Evolutionary conservation across 2,888 invertebrate genomes (phyloP), one percentile per base, ranked within the genome.

Genomic region (Scaeva pyrastri): DNA sequence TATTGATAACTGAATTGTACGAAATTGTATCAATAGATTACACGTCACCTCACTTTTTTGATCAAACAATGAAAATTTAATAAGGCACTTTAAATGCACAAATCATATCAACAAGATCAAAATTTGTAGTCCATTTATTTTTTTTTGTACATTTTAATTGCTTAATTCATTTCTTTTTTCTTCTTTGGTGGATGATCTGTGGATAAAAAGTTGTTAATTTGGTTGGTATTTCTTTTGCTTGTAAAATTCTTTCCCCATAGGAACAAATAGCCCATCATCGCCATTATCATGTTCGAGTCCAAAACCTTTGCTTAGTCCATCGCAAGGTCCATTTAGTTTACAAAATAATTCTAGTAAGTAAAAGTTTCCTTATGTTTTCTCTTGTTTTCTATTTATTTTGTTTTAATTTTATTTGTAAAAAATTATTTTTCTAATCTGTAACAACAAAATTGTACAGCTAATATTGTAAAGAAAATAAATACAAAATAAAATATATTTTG

Each of bases 261-360:
- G 90, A 88, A 92, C 91, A 80, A 92, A 92, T 88, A 93, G 93
- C 84, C 93, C 93, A 31, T 91, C 91, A 85, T 93, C 93, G 31
- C 93, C 93, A 75, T 89, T 92, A 81, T 92, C 92, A 88, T 92
- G 92, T 89, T 92, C 92, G 90, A 93, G 93, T 88, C 93, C 93
- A 14, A 93, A 93, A 88, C 92, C 92, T 64, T 88, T 93, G 87
- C 91, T 92, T 89, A 93, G 93, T 87, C 93, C 93, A 73, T 92
- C 91, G 78, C 91, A 92, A 16, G 92, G 91, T 5, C 92, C 92
- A 55, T 92, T 91, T 91, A 92, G 88, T 90, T 90, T 90, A 88
- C 89, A 89, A 90, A 89, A 91, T 90, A 88, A 91, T 90, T 91
- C 80, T 88, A 76, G 83, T 87, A 83, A 82, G 75, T 86, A 81